These are phyloP conservation scores for Nylanderia fulva DNA, from an alignment of 1,140 invertebrate genomes.

Conservation along the genomic window DNA sequence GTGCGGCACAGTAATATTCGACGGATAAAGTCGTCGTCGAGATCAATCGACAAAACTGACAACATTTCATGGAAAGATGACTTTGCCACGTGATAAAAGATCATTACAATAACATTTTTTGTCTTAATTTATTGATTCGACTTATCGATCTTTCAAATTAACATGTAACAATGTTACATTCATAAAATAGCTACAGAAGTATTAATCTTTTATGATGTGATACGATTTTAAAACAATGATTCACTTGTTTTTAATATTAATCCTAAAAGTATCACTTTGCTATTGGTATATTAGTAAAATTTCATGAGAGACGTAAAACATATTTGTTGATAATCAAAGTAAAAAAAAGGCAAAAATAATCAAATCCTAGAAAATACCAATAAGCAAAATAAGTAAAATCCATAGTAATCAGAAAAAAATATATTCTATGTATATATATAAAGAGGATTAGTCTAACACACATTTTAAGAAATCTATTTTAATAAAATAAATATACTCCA, in stretches of 20 bases:
- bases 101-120: background rate
- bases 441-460: background rate
- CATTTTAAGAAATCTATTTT: background rate
- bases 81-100: conserved; percentile 25
- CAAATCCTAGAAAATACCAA: too few relatives aligned
- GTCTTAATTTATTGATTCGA: conserved; percentile 27
- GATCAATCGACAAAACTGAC: background rate
- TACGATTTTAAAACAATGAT: background rate
- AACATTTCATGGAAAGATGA: background rate
- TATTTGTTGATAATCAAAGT: too few relatives aligned
- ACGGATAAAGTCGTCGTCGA: background rate
- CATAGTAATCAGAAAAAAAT: too few relatives aligned
- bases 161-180: background rate
- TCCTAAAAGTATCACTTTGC: background rate
- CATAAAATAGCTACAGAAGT: background rate
- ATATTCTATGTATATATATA: too few relatives aligned
- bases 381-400: too few relatives aligned
- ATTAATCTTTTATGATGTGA: background rate
- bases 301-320: too few relatives aligned
- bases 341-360: too few relatives aligned
- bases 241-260: background rate
- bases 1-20: conserved; percentile 73
- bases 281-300: too few relatives aligned
- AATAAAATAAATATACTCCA: background rate
- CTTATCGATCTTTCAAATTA: background rate